phyloP scores from a whole-genome alignment of 2,888 invertebrate genomes.

The Eupithecia exiguata region DNA sequence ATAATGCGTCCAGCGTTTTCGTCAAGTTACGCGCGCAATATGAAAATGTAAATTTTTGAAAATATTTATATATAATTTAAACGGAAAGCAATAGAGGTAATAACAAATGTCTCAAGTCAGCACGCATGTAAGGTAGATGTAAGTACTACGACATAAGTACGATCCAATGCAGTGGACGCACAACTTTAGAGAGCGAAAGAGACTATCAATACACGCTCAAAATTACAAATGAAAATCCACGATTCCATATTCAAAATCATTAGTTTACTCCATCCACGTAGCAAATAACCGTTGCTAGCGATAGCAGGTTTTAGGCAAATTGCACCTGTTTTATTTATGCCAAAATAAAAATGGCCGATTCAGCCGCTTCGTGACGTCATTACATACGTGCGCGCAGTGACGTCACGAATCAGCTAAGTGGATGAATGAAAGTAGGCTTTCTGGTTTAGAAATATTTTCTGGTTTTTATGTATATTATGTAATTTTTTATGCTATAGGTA shows the following conservation, averaged over 20 bases:
- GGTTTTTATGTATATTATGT: background rate
- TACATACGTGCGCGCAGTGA: slow-evolving; percentile 48
- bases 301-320: slow-evolving; percentile 75
- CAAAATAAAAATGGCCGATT: slow-evolving; percentile 74
- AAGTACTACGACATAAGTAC: too few species aligned
- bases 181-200: background rate
- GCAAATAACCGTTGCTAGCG: slow-evolving; percentile 39
- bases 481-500: background rate
- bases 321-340: slow-evolving; percentile 77
- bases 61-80: too few species aligned
- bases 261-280: slow-evolving; percentile 41
- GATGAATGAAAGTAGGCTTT: slow-evolving; percentile 11
- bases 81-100: background rate
- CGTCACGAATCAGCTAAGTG: slow-evolving; percentile 53
- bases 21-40: too few species aligned
- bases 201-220: background rate
- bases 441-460: background rate
- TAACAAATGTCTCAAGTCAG: too few species aligned
- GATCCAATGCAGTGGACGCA: too few species aligned
- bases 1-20: too few species aligned
- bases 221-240: background rate
- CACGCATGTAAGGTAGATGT: too few species aligned
- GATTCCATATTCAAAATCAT: slow-evolving; percentile 1
- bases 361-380: slow-evolving; percentile 48
- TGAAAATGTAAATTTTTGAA: too few species aligned